Percentiles rank a stretch among this genome's conserved stretches.
phyloP scores from a whole-genome alignment of 2,113 vertebrate genomes.

The Hemiscyllium ocellatum region DNA sequence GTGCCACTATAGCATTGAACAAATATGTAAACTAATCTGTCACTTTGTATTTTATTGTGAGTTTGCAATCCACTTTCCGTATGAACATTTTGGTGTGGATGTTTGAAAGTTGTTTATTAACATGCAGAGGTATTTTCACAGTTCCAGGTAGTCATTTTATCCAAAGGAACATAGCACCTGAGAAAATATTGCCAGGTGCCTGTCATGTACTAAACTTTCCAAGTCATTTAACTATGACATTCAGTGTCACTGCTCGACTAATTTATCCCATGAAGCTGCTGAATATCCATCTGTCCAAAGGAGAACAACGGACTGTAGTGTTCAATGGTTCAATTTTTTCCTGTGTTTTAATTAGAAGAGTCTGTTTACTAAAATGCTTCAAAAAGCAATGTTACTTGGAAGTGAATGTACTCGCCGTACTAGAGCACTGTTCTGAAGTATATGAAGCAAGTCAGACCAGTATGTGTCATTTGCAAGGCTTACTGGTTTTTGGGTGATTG shows the following conservation, averaged over 20 bases:
- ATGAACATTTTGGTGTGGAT: not conserved
- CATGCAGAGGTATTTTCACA: not conserved
- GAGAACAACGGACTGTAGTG: not conserved
- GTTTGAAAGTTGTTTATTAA: not conserved
- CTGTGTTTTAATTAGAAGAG: not conserved
- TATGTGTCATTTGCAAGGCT: too few species aligned
- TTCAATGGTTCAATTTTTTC: not conserved
- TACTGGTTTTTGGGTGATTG: too few species aligned
- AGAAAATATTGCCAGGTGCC: not conserved
- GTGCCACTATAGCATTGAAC: not conserved
- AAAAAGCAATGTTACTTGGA: too few species aligned
- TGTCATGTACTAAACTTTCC: not conserved
- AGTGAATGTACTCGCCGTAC: too few species aligned
- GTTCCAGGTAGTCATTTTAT: not conserved
- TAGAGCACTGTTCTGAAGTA: too few species aligned
- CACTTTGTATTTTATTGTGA: not conserved
- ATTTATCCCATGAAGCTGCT: slow-evolving; percentile 1
- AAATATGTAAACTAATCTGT: not conserved
- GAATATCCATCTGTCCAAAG: not conserved
- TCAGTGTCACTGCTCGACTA: not conserved
- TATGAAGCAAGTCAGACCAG: too few species aligned
- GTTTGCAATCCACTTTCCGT: not conserved
- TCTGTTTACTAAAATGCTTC: too few species aligned
- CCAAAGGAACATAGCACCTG: not conserved
- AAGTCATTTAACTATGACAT: not conserved